A percentile compares a stretch with the other conserved stretches of the same genome.
phyloP scores from a whole-genome alignment of 2,888 invertebrate species.

The Drosophila picticornis region DNA sequence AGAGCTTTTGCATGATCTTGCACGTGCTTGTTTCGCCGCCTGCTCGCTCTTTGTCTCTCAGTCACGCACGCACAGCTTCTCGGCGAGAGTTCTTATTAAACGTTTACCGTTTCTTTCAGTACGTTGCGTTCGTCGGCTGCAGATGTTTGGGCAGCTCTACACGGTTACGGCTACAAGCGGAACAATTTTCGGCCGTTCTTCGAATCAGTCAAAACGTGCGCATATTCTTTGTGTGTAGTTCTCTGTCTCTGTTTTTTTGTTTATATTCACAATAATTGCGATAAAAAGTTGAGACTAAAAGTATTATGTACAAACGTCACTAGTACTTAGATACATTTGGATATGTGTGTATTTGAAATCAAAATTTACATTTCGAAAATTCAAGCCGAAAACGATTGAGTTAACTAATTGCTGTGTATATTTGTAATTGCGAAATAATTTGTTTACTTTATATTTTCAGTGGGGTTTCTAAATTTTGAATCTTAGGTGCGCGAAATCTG shows the following conservation, averaged over 20 bases:
- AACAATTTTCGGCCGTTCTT: slow-evolving; percentile 36
- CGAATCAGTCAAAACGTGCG: slow-evolving; percentile 65
- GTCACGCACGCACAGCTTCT: slow-evolving; percentile 46
- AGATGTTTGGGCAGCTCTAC: slow-evolving; percentile 46
- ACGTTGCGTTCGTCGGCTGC: slow-evolving; percentile 50
- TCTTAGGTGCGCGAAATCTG: slow-evolving; percentile 42
- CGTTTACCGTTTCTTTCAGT: slow-evolving; percentile 63
- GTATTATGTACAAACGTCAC: slow-evolving; percentile 25
- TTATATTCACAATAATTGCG: slow-evolving; percentile 63
- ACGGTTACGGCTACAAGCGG: slow-evolving; percentile 19
- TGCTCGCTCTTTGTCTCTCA: slow-evolving; percentile 11
- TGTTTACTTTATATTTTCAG: slow-evolving; percentile 66
- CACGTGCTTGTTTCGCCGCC: slow-evolving; percentile 47
- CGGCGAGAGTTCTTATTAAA: slow-evolving; percentile 35
- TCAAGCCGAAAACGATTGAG: slow-evolving; percentile 22
- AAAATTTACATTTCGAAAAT: slow-evolving; percentile 24
- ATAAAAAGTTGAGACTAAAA: slow-evolving; percentile 61
- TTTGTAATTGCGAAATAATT: slow-evolving; percentile 67
- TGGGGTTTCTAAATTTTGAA: slow-evolving; percentile 44
- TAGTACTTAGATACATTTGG: background rate
- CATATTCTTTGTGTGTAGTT: slow-evolving; percentile 29
- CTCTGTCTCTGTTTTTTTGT: slow-evolving; percentile 43
- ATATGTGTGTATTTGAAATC: slow-evolving; percentile 18
- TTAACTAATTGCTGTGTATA: slow-evolving; percentile 31
- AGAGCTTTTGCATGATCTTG: slow-evolving; percentile 51